Base-by-base conservation (phyloP, 2,888 invertebrate genomes). In the Pogonocherus hispidulus region DNA sequence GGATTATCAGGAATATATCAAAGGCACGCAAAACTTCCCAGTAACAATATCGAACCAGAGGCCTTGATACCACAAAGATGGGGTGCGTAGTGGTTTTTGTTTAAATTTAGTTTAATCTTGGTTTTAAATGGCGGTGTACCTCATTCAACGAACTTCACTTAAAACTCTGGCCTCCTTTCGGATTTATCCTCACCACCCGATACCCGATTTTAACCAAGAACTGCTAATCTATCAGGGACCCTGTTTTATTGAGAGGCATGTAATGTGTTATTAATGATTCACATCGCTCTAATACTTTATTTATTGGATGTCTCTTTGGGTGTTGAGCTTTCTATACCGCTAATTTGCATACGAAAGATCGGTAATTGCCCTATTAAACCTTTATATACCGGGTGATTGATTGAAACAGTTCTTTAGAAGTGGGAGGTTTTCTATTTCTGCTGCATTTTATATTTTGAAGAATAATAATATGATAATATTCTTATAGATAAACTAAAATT, bases 171-270 rank as follows among this genome's bases (percentile, higher is more conserved):
- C 16, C 16, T 14, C 27, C 23, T 52, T 52, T 32, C 16, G 62
- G 62, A 51, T 62, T 62, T 62, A 62, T 62, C 51, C 35, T 14
- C 62, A 49, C 46, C 62, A 62, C 19, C 16, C 51, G 49, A 62
- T 51, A 51, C 51, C 35, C 46, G 49, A 51, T 49, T 23, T 62
- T 62, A 62, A 62, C n/a, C n/a, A n/a, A n/a, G n/a, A n/a, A n/a
- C 49, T 62, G 19, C 27, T 62, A 62, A 62, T 62, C 62, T 62
- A 47, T 51, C 20, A 32, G 35, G 35, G 62, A 5, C 0, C 49
- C 27, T 23, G 27, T 51, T 32, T 35, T 19, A 22, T 18, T 32
- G 27, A 44, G 19, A 49, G 27, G 35, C 32, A 16, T n/a, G 18
- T 56, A 56, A 41, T 41, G 56, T 37, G 20, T 11, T 46, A 44